Conservation (phyloP, 2,113 vertebrate genomes). For the Campylorhamphus procurvoides region DNA sequence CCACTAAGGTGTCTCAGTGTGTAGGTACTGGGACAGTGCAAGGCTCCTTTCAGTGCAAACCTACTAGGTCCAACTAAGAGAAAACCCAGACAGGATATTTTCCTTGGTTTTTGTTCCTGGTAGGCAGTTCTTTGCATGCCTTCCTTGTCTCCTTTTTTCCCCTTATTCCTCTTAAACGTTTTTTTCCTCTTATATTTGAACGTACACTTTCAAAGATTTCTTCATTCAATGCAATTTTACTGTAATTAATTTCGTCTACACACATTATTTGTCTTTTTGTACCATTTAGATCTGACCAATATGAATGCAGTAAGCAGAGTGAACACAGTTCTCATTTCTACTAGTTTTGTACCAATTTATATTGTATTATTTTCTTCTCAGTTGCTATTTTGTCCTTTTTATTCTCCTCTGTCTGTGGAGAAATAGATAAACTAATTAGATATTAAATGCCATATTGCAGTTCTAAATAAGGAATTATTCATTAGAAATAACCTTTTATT, state of each 20-base stretch:
- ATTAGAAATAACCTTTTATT: constrained; percentile 31
- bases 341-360: not conserved
- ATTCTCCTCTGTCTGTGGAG: not conserved
- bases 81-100: not conserved
- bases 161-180: not conserved
- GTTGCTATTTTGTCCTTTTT: not conserved
- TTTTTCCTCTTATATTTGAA: not conserved
- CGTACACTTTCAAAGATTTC: not conserved
- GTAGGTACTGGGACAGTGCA: not conserved
- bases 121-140: not conserved
- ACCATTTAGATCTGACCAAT: not conserved
- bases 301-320: not conserved
- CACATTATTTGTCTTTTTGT: not conserved
- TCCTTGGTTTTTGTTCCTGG: not conserved
- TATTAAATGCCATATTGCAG: not conserved
- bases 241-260: not conserved
- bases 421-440: not conserved
- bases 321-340: not conserved
- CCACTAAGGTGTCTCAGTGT: accelerated
- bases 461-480: not conserved
- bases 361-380: not conserved
- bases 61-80: not conserved
- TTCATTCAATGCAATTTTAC: not conserved
- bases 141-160: not conserved
- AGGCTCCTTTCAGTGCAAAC: not conserved